Conservation (phyloP, 2,797 vertebrate species). For the Enteromius mattozi region DNA sequence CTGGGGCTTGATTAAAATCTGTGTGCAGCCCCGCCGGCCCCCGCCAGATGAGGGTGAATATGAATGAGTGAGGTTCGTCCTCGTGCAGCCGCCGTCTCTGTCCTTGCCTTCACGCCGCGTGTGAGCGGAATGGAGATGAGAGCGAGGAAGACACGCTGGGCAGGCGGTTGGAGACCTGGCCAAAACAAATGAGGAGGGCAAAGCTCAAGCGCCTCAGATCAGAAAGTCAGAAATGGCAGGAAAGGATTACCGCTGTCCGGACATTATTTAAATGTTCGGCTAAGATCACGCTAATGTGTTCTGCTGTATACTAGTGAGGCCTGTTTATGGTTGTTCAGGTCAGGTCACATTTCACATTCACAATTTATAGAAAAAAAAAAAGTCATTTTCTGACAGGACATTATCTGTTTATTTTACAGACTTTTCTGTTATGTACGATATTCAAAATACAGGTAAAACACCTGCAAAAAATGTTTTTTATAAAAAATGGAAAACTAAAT, state of each 20-base stretch:
- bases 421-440: background rate
- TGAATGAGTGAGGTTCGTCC: slow-evolving; percentile 65
- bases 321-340: background rate
- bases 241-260: slow-evolving; percentile 1
- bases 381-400: background rate
- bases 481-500: too few relatives aligned
- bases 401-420: background rate
- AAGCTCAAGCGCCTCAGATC: slow-evolving; percentile 43
- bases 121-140: slow-evolving; percentile 47
- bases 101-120: slow-evolving; percentile 1
- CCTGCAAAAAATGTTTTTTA: too few relatives aligned
- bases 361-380: background rate
- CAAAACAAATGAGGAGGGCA: slow-evolving; percentile 56
- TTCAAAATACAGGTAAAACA: background rate
- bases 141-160: slow-evolving; percentile 30
- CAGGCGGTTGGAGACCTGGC: slow-evolving; percentile 34
- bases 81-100: slow-evolving; percentile 34
- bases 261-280: slow-evolving; percentile 13
- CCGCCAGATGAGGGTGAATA: slow-evolving; percentile 64
- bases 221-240: slow-evolving; percentile 35
- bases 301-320: background rate
- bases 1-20: slow-evolving; percentile 55
- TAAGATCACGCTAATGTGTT: slow-evolving; percentile 19
- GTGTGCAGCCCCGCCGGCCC: background rate
- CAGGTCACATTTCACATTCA: background rate